A percentile compares a stretch with the other conserved stretches of the same genome.
These are phyloP conservation scores for Stenchaetothrips biformis DNA, from an alignment of 2,888 invertebrate genomes.

Conservation along the genomic window DNA sequence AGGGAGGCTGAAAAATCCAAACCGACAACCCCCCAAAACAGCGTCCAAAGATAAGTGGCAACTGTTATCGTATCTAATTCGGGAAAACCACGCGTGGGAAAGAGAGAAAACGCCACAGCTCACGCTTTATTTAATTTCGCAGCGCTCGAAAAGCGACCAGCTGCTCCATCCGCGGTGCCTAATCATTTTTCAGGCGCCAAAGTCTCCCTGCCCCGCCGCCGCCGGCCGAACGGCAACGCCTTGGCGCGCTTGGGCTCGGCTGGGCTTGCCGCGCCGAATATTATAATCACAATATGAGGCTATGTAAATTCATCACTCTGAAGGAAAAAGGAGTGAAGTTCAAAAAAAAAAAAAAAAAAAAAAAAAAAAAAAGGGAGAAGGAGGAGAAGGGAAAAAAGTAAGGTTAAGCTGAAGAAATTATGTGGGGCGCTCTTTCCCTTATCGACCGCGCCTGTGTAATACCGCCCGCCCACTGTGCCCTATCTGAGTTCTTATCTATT, in stretches of 20 bases:
- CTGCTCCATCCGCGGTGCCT: neutral
- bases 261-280: neutral
- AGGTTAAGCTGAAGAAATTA: constrained; percentile 23
- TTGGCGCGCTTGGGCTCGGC: too few relatives aligned
- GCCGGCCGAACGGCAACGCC: neutral
- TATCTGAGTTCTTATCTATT: constrained; percentile 24
- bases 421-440: neutral
- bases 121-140: too few relatives aligned
- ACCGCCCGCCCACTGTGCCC: neutral
- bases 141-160: neutral
- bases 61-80: too few relatives aligned
- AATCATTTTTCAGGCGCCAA: neutral
- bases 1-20: too few relatives aligned
- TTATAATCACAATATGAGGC: constrained; percentile 20
- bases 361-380: neutral
- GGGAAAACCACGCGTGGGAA: too few relatives aligned
- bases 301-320: constrained; percentile 19
- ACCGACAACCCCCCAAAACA: too few relatives aligned
- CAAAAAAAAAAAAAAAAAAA: neutral
- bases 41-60: too few relatives aligned
- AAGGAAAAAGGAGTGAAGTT: neutral
- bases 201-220: neutral
- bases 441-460: constrained; percentile 15
- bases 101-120: too few relatives aligned
- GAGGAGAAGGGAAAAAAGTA: neutral